A percentile compares a stretch with the other conserved stretches of the same genome.
Conservation (phyloP, 2,797 vertebrate species). For the Tenualosa ilisha region DNA sequence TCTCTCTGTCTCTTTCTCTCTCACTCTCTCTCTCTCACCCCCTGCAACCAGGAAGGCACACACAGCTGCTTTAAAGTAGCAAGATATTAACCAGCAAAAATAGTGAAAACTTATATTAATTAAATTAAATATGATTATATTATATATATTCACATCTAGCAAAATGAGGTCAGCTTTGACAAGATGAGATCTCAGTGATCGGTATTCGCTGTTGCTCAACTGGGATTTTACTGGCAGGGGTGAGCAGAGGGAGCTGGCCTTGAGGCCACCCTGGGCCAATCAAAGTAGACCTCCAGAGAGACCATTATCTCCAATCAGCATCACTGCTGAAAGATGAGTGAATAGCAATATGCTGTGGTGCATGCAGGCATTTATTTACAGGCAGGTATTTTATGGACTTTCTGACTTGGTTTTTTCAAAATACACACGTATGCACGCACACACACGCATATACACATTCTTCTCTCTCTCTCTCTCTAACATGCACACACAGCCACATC, state of each 20-base stretch:
- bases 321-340: background rate
- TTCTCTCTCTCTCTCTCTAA: background rate
- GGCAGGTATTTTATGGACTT: background rate
- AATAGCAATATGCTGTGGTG: background rate
- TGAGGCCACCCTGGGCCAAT: background rate
- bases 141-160: too few species aligned
- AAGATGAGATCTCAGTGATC: background rate
- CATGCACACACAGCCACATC: background rate
- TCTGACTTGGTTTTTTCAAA: background rate
- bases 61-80: background rate
- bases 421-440: background rate
- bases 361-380: background rate
- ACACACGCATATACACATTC: background rate
- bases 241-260: background rate
- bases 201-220: background rate
- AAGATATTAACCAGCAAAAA: background rate
- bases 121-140: too few species aligned
- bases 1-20: background rate
- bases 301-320: background rate
- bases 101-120: too few species aligned
- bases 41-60: background rate
- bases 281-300: background rate
- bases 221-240: constrained; percentile 1
- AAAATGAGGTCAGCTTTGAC: background rate
- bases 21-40: background rate